Conservation (phyloP, 92 coral and sea anemone species). For the Parazoanthus swiftii region DNA sequence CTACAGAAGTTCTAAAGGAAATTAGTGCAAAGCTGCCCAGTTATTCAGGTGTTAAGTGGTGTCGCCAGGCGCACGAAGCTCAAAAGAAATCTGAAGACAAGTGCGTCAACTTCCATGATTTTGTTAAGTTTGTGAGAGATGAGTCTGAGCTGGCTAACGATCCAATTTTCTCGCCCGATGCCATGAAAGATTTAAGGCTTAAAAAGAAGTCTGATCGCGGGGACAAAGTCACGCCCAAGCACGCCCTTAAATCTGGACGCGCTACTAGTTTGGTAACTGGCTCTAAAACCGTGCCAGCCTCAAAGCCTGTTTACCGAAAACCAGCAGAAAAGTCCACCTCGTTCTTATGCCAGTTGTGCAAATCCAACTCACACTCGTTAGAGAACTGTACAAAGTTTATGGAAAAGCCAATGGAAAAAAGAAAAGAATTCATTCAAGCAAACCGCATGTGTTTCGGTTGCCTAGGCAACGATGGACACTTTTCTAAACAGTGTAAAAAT, state of each 20-base stretch:
- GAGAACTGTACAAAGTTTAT: conserved; percentile 16
- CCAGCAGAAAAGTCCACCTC: conserved; percentile 18
- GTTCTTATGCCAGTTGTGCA: conserved; percentile 39
- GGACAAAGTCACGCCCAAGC: conserved; percentile 26
- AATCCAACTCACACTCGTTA: conserved; percentile 27
- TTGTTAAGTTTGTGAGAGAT: conserved; percentile 45
- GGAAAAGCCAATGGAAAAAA: conserved; percentile 13
- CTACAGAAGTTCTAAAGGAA: no score
- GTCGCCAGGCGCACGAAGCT: conserved; percentile 41
- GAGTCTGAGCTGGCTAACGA: conserved; percentile 53
- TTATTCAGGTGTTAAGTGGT: conserved; percentile 51
- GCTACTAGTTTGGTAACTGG: conserved; percentile 27
- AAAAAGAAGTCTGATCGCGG: conserved; percentile 25
- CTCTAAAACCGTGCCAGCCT: conserved; percentile 30
- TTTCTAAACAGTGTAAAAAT: no score
- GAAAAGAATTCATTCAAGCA: no score
- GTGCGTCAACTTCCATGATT: conserved; percentile 26
- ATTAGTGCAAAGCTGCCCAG: conserved; percentile 1
- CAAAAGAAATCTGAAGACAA: conserved; percentile 20
- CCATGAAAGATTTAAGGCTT: conserved; percentile 23
- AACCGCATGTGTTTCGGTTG: no score
- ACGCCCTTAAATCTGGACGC: conserved; percentile 21
- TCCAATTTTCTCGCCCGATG: conserved; percentile 54
- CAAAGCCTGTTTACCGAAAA: conserved; percentile 11
- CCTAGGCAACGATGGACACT: no score